Conservation (phyloP, 2,888 invertebrate species). For the Ochropacha duplaris region DNA sequence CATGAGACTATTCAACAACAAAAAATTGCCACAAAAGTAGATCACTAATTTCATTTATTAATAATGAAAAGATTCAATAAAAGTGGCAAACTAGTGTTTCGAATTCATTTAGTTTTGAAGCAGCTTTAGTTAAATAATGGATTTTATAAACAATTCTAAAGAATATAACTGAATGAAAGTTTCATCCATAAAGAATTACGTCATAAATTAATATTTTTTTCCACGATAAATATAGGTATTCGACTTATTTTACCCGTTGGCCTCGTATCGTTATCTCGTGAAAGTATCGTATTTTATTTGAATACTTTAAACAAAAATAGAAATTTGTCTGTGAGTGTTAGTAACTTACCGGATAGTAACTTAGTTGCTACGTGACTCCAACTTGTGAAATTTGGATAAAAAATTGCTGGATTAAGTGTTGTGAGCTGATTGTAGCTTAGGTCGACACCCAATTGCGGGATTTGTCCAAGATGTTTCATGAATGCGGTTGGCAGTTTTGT, state of each 20-base stretch:
- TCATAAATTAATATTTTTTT: not conserved
- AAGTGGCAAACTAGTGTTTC: too few relatives aligned
- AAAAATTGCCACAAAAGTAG: constrained; percentile 27
- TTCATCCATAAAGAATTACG: not conserved
- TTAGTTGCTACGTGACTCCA: constrained; percentile 95
- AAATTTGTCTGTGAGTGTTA: not conserved
- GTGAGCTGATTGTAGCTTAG: constrained; percentile 91
- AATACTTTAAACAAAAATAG: not conserved
- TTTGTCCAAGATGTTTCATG: constrained; percentile 89
- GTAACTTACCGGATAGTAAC: constrained; percentile 87
- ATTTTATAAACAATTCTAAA: not conserved
- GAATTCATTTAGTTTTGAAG: too few relatives aligned
- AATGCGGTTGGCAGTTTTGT: constrained; percentile 91
- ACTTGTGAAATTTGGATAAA: constrained; percentile 92
- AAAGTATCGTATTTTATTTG: not conserved
- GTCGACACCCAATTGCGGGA: constrained; percentile 92
- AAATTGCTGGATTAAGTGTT: constrained; percentile 90
- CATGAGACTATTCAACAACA: constrained; percentile 29
- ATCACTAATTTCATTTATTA: constrained; percentile 12
- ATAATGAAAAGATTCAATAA: constrained; percentile 3
- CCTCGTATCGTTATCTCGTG: not conserved
- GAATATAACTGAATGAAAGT: too few relatives aligned
- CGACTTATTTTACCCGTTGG: not conserved
- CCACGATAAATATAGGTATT: not conserved
- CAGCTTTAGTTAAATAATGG: too few relatives aligned